Evolutionary conservation across 2,797 vertebrate genomes (phyloP).

Genomic region (Columba guinea): DNA sequence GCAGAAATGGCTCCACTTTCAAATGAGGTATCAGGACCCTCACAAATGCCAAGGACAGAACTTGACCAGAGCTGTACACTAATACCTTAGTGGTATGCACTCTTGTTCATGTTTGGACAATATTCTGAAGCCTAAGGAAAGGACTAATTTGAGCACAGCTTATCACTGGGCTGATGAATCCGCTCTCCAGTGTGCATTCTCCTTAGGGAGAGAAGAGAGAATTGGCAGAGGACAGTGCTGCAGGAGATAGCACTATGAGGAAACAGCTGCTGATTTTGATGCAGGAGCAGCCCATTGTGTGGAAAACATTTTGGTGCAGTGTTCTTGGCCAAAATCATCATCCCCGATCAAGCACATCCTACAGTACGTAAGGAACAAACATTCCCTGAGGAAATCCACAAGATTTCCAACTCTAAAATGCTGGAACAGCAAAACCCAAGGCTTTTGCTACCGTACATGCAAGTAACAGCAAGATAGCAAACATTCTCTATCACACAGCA

Average conservation of each 20-base stretch:
- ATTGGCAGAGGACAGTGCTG: conserved; percentile 23
- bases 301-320: conserved; percentile 43
- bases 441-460: background rate
- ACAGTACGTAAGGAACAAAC: background rate
- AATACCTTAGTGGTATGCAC: background rate
- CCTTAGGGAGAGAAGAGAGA: conserved; percentile 31
- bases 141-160: conserved; percentile 30
- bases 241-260: conserved; percentile 23
- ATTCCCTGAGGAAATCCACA: background rate
- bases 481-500: background rate
- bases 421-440: background rate
- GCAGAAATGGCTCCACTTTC: background rate
- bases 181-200: conserved; percentile 21
- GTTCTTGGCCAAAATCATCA: conserved; percentile 17
- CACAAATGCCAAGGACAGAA: background rate
- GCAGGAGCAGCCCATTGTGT: background rate
- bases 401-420: background rate
- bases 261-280: conserved; percentile 46
- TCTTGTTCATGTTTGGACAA: background rate
- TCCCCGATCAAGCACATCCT: background rate
- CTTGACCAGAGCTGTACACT: background rate
- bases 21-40: background rate
- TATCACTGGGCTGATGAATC: conserved; percentile 42
- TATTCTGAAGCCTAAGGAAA: background rate
- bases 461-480: background rate